Evolutionary conservation across 2,888 invertebrate genomes (phyloP).

Genomic region (Ellobium chinense): DNA sequence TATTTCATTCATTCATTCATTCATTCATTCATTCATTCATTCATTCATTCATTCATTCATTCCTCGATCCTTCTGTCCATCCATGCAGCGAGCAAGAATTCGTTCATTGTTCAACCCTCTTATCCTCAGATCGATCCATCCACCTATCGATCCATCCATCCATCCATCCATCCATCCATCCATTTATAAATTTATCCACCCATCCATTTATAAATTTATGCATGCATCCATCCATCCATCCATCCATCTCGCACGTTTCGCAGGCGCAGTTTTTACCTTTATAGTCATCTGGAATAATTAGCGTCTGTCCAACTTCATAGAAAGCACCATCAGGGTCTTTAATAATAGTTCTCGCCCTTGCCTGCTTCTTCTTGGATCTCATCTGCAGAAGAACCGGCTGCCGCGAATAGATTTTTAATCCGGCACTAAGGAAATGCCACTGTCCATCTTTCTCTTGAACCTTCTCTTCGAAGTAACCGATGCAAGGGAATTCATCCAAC

Average conservation of each 20-base stretch:
- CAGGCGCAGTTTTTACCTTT: slow-evolving; percentile 43
- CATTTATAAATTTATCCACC: no score
- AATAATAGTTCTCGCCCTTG: slow-evolving; percentile 65
- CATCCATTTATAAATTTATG: background rate
- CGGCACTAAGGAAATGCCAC: slow-evolving; percentile 46
- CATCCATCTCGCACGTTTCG: background rate
- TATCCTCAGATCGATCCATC: no score
- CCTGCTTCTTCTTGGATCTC: slow-evolving; percentile 56
- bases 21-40: no score
- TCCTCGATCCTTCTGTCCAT: no score
- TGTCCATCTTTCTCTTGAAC: slow-evolving; percentile 30
- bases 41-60: no score
- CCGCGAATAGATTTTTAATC: slow-evolving; percentile 60
- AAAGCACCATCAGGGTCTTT: slow-evolving; percentile 65
- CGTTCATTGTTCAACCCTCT: no score
- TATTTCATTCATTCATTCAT: no score
- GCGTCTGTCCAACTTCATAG: slow-evolving; percentile 70
- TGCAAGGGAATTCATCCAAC: slow-evolving; percentile 52
- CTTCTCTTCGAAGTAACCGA: slow-evolving; percentile 50
- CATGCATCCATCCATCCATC: background rate
- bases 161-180: no score
- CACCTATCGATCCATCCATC: no score
- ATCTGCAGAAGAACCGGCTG: slow-evolving; percentile 63
- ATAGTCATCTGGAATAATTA: slow-evolving; percentile 64
- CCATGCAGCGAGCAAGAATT: no score